Conservation (phyloP, 2,113 vertebrate species). For the Sakesphorus luctuosus region DNA sequence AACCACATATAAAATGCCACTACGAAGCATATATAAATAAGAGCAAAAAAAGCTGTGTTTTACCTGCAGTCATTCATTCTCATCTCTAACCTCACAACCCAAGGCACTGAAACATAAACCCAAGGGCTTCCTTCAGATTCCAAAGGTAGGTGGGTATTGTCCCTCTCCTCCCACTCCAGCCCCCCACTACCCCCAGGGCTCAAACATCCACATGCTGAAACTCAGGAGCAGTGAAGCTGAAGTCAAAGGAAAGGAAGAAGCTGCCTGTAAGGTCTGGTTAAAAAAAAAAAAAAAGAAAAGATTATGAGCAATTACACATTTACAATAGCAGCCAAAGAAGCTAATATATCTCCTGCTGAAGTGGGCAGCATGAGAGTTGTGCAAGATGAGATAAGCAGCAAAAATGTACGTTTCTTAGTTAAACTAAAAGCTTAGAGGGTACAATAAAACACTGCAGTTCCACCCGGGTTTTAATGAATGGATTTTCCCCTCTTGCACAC, state of each 20-base stretch:
- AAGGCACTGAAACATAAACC: not conserved
- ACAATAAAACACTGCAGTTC: constrained; percentile 58
- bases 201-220: not conserved
- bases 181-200: not conserved
- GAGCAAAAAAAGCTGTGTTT: not conserved
- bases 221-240: not conserved
- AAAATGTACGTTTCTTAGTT: constrained; percentile 59
- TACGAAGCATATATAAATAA: not conserved
- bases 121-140: not conserved
- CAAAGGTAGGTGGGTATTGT: not conserved
- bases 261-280: not conserved
- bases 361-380: constrained; percentile 29
- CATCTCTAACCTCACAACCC: not conserved
- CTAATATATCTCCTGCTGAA: constrained; percentile 50
- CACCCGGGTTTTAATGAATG: constrained; percentile 69
- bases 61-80: not conserved
- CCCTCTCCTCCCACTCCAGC: not conserved
- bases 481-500: constrained; percentile 57
- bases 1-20: not conserved
- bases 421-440: constrained; percentile 72
- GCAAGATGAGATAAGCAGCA: constrained; percentile 67
- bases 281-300: not conserved
- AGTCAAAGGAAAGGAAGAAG: not conserved
- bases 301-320: constrained; percentile 50
- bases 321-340: constrained; percentile 42